Evolutionary conservation across 53 echinoderm and acorn worm genomes (phyloP), one percentile per base, ranked within the genome.

Genomic region (Apostichopus leukothele): DNA sequence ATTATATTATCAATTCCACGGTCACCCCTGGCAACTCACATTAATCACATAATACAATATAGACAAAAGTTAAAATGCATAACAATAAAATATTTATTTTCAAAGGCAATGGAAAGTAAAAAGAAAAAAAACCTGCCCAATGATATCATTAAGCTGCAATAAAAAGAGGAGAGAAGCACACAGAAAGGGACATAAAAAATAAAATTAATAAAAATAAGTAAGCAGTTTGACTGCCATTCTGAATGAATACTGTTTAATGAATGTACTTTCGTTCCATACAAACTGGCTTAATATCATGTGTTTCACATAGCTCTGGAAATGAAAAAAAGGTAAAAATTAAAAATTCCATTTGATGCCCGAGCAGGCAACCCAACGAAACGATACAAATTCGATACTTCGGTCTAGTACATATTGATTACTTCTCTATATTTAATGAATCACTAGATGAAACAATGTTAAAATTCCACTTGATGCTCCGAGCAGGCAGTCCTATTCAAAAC

Each of bases 161-260:
- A 16, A 18, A 71, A 18, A 71, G 71, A 19, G 20, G 16, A 63
- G 11, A 63, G 8, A 63, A 63, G 63, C 63, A 16, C 18, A 71
- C 13, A 71, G 71, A n/a, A 71, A 71, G 71, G 20, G 20, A 71
- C 71, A 71, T 14, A 71, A 16, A 19, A 57, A 57, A 8, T 57
- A 57, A 57, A 9, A 19, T 71, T 71, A 71, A 19, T 6, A 71
- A 71, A 71, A 71, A 71, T 71, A 71, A 18, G 18, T 79, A 54
- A 81, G 54, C 81, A 81, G 81, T 81, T 81, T 81, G 81, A 81
- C 81, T 81, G 81, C 55, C 54, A 10, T 81, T 23, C 7, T 76
- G 20, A 81, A 81, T 81, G 81, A 81, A 81, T 81, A 81, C 81
- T 81, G 81, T 81, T 81, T 81, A 54, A 57, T 81, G 18, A 81